phyloP scores from a whole-genome alignment of 2,888 invertebrate species.

The Drosophila recens region DNA sequence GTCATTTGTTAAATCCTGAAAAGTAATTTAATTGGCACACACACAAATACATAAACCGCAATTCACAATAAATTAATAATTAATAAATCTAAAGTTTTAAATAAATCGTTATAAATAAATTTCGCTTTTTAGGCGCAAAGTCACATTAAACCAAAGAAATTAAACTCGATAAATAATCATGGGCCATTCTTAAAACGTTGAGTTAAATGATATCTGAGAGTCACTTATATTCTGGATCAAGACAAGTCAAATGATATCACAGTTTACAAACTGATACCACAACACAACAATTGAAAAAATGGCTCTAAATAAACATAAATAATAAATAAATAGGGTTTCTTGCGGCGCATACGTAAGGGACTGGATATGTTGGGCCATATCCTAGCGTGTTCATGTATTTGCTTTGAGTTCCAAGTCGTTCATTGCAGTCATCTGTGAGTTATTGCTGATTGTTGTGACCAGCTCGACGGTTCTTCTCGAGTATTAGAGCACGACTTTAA shows the following conservation, averaged over 20 bases:
- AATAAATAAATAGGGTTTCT: constrained; percentile 23
- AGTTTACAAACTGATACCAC: constrained; percentile 38
- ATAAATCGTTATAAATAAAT: constrained; percentile 7
- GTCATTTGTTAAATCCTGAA: constrained; percentile 5
- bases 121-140: constrained; percentile 3
- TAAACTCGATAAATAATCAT: constrained; percentile 5
- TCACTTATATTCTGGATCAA: constrained; percentile 22
- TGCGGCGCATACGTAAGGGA: constrained; percentile 3
- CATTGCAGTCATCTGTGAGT: constrained; percentile 8
- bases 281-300: constrained; percentile 11
- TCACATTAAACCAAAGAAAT: background rate
- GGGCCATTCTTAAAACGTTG: constrained; percentile 8
- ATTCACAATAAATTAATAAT: constrained; percentile 22
- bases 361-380: constrained; percentile 1
- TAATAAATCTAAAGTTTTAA: constrained; percentile 12
- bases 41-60: constrained; percentile 11
- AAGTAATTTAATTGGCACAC: constrained; percentile 28
- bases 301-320: constrained; percentile 15
- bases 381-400: constrained; percentile 4
- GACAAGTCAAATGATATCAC: constrained; percentile 50
- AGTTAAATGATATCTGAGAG: constrained; percentile 9
- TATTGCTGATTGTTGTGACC: constrained; percentile 77
- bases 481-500: constrained; percentile 83
- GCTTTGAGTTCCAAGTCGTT: constrained; percentile 22
- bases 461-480: constrained; percentile 84